Conservation (phyloP, 2,888 invertebrate species). For the Cheilosia scutellata region DNA sequence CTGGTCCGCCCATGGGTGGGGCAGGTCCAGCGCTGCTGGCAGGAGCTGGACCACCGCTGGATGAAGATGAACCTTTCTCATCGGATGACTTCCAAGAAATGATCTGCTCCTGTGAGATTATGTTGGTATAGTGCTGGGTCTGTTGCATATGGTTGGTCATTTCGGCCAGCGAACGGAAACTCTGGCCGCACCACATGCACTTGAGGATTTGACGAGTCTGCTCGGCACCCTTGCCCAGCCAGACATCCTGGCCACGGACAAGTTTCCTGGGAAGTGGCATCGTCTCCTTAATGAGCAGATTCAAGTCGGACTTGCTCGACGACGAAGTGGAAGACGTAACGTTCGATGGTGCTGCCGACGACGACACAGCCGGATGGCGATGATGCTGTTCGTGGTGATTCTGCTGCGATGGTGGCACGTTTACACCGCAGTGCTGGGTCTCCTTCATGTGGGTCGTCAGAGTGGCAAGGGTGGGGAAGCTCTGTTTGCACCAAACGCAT, state of each 20-base stretch:
- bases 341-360: slow-evolving; percentile 83
- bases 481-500: slow-evolving; percentile 99
- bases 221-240: slow-evolving; percentile 98
- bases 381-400: slow-evolving; percentile 58
- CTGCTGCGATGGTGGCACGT: slow-evolving; percentile 87
- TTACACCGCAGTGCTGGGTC: slow-evolving; percentile 97
- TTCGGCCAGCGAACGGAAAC: slow-evolving; percentile 97
- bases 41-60: slow-evolving; percentile 77
- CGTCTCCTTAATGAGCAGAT: slow-evolving; percentile 95
- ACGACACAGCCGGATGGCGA: slow-evolving; percentile 80
- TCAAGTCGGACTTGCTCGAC: slow-evolving; percentile 91
- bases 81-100: slow-evolving; percentile 97
- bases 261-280: slow-evolving; percentile 98
- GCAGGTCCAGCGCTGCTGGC: slow-evolving; percentile 49
- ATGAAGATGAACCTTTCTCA: slow-evolving; percentile 86
- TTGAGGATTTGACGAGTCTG: slow-evolving; percentile 98
- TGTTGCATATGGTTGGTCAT: slow-evolving; percentile 99
- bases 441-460: slow-evolving; percentile 99
- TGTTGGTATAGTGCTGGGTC: slow-evolving; percentile 99
- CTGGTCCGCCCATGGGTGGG: slow-evolving; percentile 70
- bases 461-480: slow-evolving; percentile 96
- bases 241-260: slow-evolving; percentile 98
- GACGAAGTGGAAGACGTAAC: slow-evolving; percentile 85
- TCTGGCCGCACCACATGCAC: slow-evolving; percentile 99
- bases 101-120: slow-evolving; percentile 98